Evolutionary conservation across 2,888 invertebrate genomes (phyloP), one percentile per base, ranked within the genome.

Genomic region (Luperina nickerlii): DNA sequence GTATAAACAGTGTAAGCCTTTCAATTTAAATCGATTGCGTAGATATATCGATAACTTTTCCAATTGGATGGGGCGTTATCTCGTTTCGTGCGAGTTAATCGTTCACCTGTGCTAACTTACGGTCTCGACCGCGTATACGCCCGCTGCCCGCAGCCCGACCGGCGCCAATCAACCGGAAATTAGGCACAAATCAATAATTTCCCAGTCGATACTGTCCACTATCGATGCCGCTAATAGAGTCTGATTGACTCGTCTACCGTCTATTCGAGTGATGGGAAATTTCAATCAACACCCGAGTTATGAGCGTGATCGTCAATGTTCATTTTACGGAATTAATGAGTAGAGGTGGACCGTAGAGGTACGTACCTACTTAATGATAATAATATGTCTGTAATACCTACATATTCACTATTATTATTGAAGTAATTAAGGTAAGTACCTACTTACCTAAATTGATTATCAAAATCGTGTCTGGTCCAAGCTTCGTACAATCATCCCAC

Each of bases 131-230:
- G 92, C 95, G 93, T 90, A 71, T 90, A 94, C 95, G 94, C 95
- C 95, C 92, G 89, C 90, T 90, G 92, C 92, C 94, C 92, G 89
- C 92, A 92, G 90, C 87, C 88, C 79, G 91, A 88, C 92, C 87
- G 90, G 87, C 90, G 91, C 90, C 92, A 90, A 92, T 93, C 93
- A 92, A 86, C 92, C 95, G 96, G 96, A 96, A 94, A 96, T 96
- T 96, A 95, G 94, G 91, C 91, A 89, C 95, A 94, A 96, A 96
- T 96, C 96, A 94, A 96, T 96, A 96, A 96, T 96, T 96, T 96
- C 96, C 95, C 92, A 89, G 89, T 90, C 91, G 91, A 90, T 90
- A 91, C 92, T 92, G 93, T 92, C 93, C 93, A 90, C 90, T 90
- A 91, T 90, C 90, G 91, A 89, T 87, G 86, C 81, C 88, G 84